Evolutionary conservation across 2,113 vertebrate species (phyloP).

Genomic region (Festucalex cinctus): DNA sequence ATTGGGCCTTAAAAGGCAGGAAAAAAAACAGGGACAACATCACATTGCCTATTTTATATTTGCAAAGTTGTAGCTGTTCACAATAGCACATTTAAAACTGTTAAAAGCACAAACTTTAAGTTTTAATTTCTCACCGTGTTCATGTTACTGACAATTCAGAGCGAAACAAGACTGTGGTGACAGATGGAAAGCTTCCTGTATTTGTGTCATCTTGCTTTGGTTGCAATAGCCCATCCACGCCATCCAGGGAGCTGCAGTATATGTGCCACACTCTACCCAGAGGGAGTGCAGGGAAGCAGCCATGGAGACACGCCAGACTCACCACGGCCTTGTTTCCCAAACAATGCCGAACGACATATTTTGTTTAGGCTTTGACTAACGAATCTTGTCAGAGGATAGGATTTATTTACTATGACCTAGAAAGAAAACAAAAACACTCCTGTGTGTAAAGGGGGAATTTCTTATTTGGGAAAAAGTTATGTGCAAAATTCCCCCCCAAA

Average conservation of each 20-base stretch:
- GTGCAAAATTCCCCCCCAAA: too few species aligned
- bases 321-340: constrained; percentile 27
- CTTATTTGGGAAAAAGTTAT: constrained; percentile 6
- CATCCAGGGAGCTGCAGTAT: constrained; percentile 67
- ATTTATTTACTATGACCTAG: background rate
- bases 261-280: constrained; percentile 60
- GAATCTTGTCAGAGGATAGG: background rate
- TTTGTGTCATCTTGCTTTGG: constrained; percentile 48
- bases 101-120: background rate
- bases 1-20: too few species aligned
- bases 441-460: background rate
- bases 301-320: constrained; percentile 53
- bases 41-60: too few species aligned
- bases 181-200: constrained; percentile 63
- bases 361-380: background rate
- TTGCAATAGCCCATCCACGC: constrained; percentile 56
- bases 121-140: constrained; percentile 37
- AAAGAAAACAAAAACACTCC: background rate
- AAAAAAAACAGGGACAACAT: too few species aligned
- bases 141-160: constrained; percentile 37
- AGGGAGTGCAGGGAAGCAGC: constrained; percentile 50
- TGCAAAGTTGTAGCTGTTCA: background rate
- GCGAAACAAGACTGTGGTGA: constrained; percentile 39
- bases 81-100: constrained; percentile 9
- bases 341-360: constrained; percentile 8